Evolutionary conservation across 2,113 vertebrate genomes (phyloP).

Genomic region (Hippocampus barbouri): DNA sequence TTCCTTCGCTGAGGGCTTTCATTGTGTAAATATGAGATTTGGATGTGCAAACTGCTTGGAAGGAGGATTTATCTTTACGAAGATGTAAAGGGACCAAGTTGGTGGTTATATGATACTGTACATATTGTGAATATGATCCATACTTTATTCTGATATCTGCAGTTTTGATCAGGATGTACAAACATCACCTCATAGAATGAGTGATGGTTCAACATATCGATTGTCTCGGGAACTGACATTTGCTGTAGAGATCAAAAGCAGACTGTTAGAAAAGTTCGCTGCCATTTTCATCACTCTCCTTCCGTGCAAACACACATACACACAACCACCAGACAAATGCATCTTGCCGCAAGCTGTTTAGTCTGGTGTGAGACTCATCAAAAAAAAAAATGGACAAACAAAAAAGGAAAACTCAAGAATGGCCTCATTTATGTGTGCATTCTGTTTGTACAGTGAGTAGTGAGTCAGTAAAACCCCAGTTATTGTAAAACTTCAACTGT

Average conservation of each 20-base stretch:
- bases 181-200: constrained; percentile 65
- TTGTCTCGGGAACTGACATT: constrained; percentile 67
- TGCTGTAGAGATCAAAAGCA: constrained; percentile 73
- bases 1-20: constrained; percentile 73
- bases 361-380: constrained; percentile 72
- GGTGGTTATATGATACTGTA: constrained; percentile 71
- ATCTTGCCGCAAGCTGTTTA: constrained; percentile 69
- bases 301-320: constrained; percentile 32
- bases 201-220: constrained; percentile 61
- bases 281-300: constrained; percentile 58
- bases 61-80: constrained; percentile 48
- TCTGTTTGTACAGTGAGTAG: constrained; percentile 86
- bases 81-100: constrained; percentile 65
- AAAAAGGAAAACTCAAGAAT: constrained; percentile 72
- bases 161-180: constrained; percentile 69
- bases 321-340: constrained; percentile 23
- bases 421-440: constrained; percentile 87
- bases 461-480: constrained; percentile 83
- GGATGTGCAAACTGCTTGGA: constrained; percentile 43
- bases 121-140: constrained; percentile 79
- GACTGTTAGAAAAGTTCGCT: constrained; percentile 76
- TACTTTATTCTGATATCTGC: constrained; percentile 64
- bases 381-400: constrained; percentile 28
- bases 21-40: constrained; percentile 73
- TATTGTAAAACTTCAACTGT: constrained; percentile 94